These are phyloP conservation scores for Rhimphoctona megacephalus DNA, from an alignment of 2,888 invertebrate genomes.

Conservation along the genomic window DNA sequence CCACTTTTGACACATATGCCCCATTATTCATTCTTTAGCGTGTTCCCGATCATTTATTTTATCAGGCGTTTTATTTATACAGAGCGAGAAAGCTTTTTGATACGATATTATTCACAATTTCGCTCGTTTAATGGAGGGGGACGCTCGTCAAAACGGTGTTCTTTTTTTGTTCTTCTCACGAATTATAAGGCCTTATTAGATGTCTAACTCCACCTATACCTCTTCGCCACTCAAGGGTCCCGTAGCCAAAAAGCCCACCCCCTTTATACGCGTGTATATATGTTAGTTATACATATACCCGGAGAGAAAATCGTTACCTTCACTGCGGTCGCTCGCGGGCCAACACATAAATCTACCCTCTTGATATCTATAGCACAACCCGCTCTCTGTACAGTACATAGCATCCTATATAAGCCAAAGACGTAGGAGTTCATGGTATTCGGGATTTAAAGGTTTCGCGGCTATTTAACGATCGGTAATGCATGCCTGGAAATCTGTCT, in stretches of 20 bases:
- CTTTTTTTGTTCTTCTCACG: conserved; percentile 30
- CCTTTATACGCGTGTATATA: not conserved
- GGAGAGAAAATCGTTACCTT: conserved; percentile 66
- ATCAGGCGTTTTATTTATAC: conserved; percentile 43
- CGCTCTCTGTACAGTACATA: conserved; percentile 14
- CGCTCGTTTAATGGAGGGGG: conserved; percentile 37
- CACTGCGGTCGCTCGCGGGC: conserved; percentile 58
- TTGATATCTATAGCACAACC: conserved; percentile 51
- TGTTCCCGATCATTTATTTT: conserved; percentile 43
- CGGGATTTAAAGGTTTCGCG: conserved; percentile 56
- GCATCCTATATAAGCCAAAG: conserved; percentile 15
- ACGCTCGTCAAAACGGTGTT: conserved; percentile 21
- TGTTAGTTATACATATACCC: conserved; percentile 5
- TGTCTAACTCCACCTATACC: conserved; percentile 1
- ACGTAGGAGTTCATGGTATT: conserved; percentile 41
- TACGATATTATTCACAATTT: conserved; percentile 49
- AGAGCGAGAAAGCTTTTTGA: conserved; percentile 13
- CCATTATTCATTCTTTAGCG: conserved; percentile 39
- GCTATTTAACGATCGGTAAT: conserved; percentile 60
- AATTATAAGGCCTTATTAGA: conserved; percentile 48
- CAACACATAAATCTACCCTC: conserved; percentile 63
- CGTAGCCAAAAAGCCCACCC: conserved; percentile 17
- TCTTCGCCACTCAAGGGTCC: conserved; percentile 4
- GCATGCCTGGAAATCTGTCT: conserved; percentile 22
- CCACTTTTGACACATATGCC: conserved; percentile 15